Percentiles rank a stretch among this genome's conserved stretches.
These are phyloP conservation scores for Rhinophrynus dorsalis DNA, from an alignment of 2,797 vertebrate genomes.

Conservation along the genomic window DNA sequence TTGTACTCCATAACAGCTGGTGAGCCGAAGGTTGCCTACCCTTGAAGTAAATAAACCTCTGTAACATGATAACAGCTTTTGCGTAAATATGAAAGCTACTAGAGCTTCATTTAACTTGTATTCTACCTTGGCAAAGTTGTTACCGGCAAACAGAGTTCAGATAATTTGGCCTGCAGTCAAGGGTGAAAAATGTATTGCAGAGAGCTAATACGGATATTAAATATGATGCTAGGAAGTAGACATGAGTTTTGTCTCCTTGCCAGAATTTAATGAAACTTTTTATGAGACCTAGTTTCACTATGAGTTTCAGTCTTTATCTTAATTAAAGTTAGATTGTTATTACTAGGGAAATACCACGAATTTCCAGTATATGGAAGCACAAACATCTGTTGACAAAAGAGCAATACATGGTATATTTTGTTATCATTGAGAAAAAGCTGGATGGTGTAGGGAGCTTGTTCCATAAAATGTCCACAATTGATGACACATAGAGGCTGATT, in stretches of 20 bases:
- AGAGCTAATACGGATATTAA: conserved; percentile 52
- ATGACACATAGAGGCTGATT: too few species aligned
- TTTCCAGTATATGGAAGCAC: not conserved
- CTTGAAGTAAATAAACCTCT: too few species aligned
- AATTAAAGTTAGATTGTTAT: conserved; percentile 24
- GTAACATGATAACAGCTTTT: too few species aligned
- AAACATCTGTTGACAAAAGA: not conserved
- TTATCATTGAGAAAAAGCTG: too few species aligned
- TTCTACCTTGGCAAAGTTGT: conserved; percentile 1
- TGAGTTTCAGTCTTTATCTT: not conserved
- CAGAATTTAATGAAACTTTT: conserved; percentile 54
- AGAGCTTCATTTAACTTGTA: too few species aligned
- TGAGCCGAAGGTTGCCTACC: too few species aligned
- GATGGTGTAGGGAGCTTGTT: too few species aligned
- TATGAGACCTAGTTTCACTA: conserved; percentile 37
- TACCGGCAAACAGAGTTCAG: conserved; percentile 46
- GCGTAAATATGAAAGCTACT: too few species aligned
- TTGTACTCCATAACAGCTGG: too few species aligned
- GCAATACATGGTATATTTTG: too few species aligned
- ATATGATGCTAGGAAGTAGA: conserved; percentile 37
- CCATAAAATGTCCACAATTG: too few species aligned
- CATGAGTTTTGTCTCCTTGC: conserved; percentile 44
- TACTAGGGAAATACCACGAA: not conserved
- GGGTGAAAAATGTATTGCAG: conserved; percentile 56
- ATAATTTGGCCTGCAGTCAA: conserved; percentile 48